A percentile compares a stretch with the other conserved stretches of the same genome.
phyloP scores from a whole-genome alignment of 2,888 invertebrate genomes.

The Xiphydria camelus region DNA sequence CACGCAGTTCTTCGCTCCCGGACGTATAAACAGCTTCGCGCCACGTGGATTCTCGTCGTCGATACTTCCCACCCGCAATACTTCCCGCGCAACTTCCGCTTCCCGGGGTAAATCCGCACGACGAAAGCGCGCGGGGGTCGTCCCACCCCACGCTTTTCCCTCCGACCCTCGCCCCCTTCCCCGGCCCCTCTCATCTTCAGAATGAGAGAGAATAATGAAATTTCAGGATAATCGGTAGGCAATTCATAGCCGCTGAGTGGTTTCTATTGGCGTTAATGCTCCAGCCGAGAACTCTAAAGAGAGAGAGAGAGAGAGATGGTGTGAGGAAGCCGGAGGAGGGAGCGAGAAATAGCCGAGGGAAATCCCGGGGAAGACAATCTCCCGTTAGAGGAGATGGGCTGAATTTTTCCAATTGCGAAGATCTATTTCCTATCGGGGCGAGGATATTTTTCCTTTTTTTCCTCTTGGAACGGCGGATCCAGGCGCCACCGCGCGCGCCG shows the following conservation, averaged over 20 bases:
- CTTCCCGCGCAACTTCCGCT: too few species aligned
- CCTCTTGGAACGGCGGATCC: too few species aligned
- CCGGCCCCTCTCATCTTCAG: too few species aligned
- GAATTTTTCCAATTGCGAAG: conserved; percentile 37
- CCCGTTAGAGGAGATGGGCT: conserved; percentile 56
- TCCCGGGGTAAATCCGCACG: too few species aligned
- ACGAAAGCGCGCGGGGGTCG: too few species aligned
- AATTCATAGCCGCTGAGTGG: conserved; percentile 51
- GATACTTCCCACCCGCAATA: too few species aligned
- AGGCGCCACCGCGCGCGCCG: too few species aligned
- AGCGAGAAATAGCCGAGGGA: conserved; percentile 19
- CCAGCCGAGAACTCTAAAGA: conserved; percentile 7
- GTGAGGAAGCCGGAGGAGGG: conserved; percentile 27
- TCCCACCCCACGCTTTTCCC: too few species aligned
- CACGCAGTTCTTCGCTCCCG: too few species aligned
- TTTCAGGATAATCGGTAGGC: conserved; percentile 54
- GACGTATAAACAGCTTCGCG: too few species aligned
- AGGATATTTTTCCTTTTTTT: conserved; percentile 17
- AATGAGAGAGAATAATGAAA: conserved; percentile 51
- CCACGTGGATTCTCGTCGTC: too few species aligned
- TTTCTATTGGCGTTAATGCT: conserved; percentile 29
- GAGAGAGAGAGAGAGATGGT: conserved; percentile 20
- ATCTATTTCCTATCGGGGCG: conserved; percentile 55
- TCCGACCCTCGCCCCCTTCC: too few species aligned
- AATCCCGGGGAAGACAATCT: conserved; percentile 51